phyloP scores from a whole-genome alignment of 1,140 invertebrate species.

The Drosophila seguyi region DNA sequence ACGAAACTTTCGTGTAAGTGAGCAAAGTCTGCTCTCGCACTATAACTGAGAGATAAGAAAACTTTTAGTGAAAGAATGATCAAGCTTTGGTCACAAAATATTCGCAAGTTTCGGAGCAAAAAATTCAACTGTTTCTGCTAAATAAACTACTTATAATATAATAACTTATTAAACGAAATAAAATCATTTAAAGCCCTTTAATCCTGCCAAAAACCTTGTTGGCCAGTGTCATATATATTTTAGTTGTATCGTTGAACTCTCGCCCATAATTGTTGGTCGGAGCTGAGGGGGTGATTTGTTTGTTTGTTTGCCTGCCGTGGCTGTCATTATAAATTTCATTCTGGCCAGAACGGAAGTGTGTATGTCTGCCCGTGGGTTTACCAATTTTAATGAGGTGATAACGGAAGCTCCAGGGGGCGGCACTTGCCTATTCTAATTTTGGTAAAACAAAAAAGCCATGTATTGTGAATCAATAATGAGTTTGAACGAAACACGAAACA shows the following conservation, averaged over 20 bases:
- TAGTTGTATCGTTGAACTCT: conserved; percentile 58
- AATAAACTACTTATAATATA: no score
- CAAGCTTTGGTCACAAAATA: no score
- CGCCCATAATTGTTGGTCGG: conserved; percentile 63
- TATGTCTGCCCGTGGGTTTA: conserved; percentile 38
- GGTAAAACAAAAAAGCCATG: conserved; percentile 17
- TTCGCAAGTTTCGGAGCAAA: no score
- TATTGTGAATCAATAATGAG: conserved; percentile 44
- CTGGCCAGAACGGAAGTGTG: conserved; percentile 50
- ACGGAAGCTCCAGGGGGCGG: conserved; percentile 31
- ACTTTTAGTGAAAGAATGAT: no score
- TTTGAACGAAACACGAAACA: conserved; percentile 14
- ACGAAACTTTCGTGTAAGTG: no score
- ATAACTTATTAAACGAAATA: neutral
- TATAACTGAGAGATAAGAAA: no score
- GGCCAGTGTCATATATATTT: conserved; percentile 54
- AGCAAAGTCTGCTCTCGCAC: no score
- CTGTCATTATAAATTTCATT: conserved; percentile 82
- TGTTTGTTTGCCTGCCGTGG: conserved; percentile 49
- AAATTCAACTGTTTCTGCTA: no score
- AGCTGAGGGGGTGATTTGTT: conserved; percentile 36
- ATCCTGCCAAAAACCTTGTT: neutral
- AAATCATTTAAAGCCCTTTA: neutral
- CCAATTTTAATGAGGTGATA: conserved; percentile 73
- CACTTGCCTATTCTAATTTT: conserved; percentile 13